Percentiles rank a stretch among this genome's conserved stretches.
Evolutionary conservation across 2,888 invertebrate species (phyloP).

Genomic region (Plagodis dolabraria): DNA sequence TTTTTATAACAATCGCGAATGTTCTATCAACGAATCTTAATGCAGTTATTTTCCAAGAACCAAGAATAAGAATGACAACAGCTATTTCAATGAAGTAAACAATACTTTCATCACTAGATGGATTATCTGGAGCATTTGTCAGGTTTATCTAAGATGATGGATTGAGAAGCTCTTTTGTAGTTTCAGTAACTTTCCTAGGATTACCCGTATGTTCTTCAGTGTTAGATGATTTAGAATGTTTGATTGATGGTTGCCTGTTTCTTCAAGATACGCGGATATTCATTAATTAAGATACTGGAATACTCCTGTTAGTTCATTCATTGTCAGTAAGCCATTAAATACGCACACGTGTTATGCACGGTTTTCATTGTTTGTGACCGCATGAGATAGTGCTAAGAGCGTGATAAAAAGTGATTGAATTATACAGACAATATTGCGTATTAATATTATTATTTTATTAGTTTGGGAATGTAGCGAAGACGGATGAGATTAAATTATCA

Average conservation of each 20-base stretch:
- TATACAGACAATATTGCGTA: too few species aligned
- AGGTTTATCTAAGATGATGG: conserved; percentile 46
- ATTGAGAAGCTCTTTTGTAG: conserved; percentile 35
- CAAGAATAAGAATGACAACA: conserved; percentile 19
- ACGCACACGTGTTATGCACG: too few species aligned
- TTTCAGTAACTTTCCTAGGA: conserved; percentile 45
- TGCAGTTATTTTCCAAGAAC: conserved; percentile 12
- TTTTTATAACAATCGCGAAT: conserved; percentile 13
- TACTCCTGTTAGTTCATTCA: too few species aligned
- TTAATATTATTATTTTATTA: too few species aligned
- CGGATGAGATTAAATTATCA: too few species aligned
- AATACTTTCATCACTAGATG: conserved; percentile 32
- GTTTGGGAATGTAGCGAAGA: too few species aligned
- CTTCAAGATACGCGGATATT: too few species aligned
- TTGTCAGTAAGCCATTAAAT: too few species aligned
- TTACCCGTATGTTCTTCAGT: conserved; percentile 11
- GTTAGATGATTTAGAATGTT: background rate
- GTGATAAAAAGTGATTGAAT: too few species aligned
- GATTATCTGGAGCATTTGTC: conserved; percentile 34
- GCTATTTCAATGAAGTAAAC: conserved; percentile 35
- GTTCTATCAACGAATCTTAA: conserved; percentile 10
- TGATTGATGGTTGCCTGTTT: background rate
- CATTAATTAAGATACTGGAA: too few species aligned
- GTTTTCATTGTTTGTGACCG: too few species aligned
- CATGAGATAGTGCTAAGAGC: too few species aligned